Evolutionary conservation across 2,113 vertebrate species (phyloP).

Genomic region (Perognathus longimembris): DNA sequence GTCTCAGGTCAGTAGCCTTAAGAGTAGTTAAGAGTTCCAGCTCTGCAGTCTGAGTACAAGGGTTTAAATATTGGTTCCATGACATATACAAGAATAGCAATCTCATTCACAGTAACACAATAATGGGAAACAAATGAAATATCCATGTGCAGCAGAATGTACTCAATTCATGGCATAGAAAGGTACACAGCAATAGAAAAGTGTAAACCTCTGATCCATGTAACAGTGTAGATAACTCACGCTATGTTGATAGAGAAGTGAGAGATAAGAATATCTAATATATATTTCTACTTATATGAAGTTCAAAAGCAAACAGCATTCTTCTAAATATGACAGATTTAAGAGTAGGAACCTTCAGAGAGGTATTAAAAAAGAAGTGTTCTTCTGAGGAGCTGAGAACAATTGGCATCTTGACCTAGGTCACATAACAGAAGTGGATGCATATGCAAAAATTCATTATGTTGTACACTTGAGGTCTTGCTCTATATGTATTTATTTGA

Average conservation of each 20-base stretch:
- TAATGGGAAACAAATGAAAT: conserved; percentile 35
- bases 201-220: background rate
- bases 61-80: too few species aligned
- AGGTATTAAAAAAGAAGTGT: background rate
- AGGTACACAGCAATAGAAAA: background rate
- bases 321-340: background rate
- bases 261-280: background rate
- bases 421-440: background rate
- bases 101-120: background rate
- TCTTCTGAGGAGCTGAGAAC: background rate
- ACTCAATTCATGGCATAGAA: background rate
- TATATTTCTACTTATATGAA: conserved; percentile 3
- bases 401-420: background rate
- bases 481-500: background rate
- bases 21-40: background rate
- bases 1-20: background rate
- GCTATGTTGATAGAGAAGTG: background rate
- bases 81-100: background rate
- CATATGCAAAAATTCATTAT: background rate
- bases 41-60: background rate
- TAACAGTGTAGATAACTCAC: background rate
- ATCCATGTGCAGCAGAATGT: background rate
- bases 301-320: conserved; percentile 7
- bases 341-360: background rate
- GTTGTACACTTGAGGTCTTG: conserved; percentile 23